A percentile compares a stretch with the other conserved stretches of the same genome.
Evolutionary conservation across 2,113 vertebrate species (phyloP).

Genomic region (Myotis davidii): DNA sequence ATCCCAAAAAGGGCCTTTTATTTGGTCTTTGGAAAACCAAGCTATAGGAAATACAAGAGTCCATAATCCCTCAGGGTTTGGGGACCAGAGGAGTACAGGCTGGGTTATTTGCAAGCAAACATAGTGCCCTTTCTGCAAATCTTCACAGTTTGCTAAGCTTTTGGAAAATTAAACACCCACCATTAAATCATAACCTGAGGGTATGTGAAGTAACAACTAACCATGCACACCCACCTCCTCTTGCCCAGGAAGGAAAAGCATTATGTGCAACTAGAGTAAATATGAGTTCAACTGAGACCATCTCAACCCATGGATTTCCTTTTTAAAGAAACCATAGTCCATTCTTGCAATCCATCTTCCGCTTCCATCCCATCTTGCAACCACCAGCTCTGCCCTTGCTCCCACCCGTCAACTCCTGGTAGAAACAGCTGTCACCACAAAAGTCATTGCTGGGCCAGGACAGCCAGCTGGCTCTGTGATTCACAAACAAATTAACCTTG

Average conservation of each 20-base stretch:
- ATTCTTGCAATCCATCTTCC: constrained; percentile 47
- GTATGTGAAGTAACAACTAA: constrained; percentile 40
- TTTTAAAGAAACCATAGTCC: constrained; percentile 61
- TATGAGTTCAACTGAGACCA: background rate
- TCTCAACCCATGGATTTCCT: constrained; percentile 49
- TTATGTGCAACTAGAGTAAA: constrained; percentile 14
- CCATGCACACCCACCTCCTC: background rate
- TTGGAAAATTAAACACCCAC: constrained; percentile 53
- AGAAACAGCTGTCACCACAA: constrained; percentile 77
- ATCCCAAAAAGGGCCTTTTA: background rate
- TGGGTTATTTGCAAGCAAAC: constrained; percentile 50
- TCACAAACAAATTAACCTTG: constrained; percentile 71
- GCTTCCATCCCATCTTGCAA: constrained; percentile 44
- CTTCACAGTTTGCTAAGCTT: constrained; percentile 52
- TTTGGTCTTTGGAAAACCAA: constrained; percentile 18
- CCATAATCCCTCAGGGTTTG: background rate
- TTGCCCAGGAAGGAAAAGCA: constrained; percentile 35
- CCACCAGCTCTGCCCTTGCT: constrained; percentile 47
- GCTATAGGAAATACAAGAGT: background rate
- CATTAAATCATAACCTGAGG: constrained; percentile 55
- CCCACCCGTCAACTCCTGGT: constrained; percentile 60
- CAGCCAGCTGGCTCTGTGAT: constrained; percentile 71
- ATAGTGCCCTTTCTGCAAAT: constrained; percentile 57
- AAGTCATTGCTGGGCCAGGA: constrained; percentile 57
- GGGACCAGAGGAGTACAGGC: background rate